Evolutionary conservation across 2,888 invertebrate genomes (phyloP).

Genomic region (Orchesellides sinensis): DNA sequence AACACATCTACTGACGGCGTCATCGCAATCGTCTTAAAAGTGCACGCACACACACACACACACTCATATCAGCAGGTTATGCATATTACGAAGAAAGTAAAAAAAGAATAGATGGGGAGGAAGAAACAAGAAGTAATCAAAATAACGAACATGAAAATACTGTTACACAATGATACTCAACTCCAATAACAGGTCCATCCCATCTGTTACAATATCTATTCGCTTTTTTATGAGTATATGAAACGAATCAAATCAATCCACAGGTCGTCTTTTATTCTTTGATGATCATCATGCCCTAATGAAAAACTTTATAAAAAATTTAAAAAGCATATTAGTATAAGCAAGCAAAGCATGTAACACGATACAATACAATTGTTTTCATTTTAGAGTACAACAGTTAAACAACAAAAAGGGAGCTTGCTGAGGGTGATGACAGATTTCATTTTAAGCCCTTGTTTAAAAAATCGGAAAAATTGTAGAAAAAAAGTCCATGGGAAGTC

Average conservation of each 20-base stretch:
- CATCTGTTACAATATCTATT: constrained; percentile 12
- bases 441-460: not conserved
- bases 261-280: constrained; percentile 25
- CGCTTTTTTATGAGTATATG: not conserved
- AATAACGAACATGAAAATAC: constrained; percentile 45
- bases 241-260: constrained; percentile 34
- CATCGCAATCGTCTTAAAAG: no score
- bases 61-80: not conserved
- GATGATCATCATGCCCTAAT: constrained; percentile 22
- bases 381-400: not conserved
- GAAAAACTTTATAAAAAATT: not conserved
- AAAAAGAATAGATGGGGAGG: constrained; percentile 29
- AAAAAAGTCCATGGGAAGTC: constrained; percentile 3
- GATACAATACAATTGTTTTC: not conserved
- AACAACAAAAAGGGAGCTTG: constrained; percentile 3
- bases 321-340: not conserved
- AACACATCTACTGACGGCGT: no score
- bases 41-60: no score
- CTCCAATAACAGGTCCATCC: constrained; percentile 39
- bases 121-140: constrained; percentile 41
- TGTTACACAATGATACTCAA: constrained; percentile 37
- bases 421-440: constrained; percentile 2
- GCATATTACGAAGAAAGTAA: constrained; percentile 27
- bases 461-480: not conserved
- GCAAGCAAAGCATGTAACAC: no score